These are phyloP conservation scores for Troides aeacus DNA, from an alignment of 2,888 invertebrate species.

Conservation along the genomic window DNA sequence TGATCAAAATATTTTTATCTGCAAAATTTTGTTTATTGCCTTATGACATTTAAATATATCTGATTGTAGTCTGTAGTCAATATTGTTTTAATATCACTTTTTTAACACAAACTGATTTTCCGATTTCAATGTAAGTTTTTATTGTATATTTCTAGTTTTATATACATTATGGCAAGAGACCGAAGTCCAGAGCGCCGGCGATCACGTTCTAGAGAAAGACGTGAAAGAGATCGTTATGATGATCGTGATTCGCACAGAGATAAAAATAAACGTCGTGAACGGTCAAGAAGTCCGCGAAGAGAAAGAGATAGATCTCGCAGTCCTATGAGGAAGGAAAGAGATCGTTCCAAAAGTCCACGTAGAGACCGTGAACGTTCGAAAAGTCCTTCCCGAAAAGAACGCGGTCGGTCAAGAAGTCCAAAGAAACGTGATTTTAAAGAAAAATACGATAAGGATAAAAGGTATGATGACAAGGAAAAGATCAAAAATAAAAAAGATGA, in stretches of 20 bases:
- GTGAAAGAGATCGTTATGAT: conserved; percentile 69
- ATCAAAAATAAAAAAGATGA: conserved; percentile 61
- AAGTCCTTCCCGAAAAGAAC: conserved; percentile 54
- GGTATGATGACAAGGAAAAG: conserved; percentile 68
- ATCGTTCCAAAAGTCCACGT: conserved; percentile 51
- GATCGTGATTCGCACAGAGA: conserved; percentile 69
- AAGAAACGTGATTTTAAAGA: conserved; percentile 63
- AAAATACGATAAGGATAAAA: conserved; percentile 48
- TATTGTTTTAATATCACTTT: neutral
- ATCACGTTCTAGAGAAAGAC: conserved; percentile 68
- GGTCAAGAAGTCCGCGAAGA: conserved; percentile 63
- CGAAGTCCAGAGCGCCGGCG: conserved; percentile 67
- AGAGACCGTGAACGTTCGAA: conserved; percentile 47
- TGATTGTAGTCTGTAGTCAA: neutral
- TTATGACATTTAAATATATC: neutral
- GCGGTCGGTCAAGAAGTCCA: conserved; percentile 62
- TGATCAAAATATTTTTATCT: neutral
- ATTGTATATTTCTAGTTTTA: neutral
- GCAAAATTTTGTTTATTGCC: neutral
- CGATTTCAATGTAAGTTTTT: neutral
- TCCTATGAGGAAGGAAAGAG: conserved; percentile 57
- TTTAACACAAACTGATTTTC: neutral
- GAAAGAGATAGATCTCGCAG: conserved; percentile 60
- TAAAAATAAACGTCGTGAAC: conserved; percentile 63
- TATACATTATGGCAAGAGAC: conserved; percentile 57